Evolutionary conservation across 1,140 invertebrate genomes (phyloP), one percentile per base, ranked within the genome.

Genomic region (Drosophila asahinai): DNA sequence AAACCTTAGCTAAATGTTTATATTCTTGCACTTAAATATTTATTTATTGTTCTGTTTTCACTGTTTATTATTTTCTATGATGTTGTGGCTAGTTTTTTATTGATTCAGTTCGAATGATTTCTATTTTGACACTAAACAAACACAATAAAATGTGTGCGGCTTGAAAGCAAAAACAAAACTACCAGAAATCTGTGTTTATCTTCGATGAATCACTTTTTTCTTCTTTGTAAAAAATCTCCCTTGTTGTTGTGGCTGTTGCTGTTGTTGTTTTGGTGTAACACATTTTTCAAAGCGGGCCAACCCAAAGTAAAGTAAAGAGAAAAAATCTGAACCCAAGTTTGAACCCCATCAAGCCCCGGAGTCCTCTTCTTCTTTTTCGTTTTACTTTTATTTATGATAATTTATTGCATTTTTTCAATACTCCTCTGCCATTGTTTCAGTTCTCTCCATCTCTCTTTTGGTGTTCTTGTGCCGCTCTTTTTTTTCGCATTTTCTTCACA

Each of bases 391-490:
- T 77, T 74, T 81, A 79, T 64, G 63, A 84, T 87, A 90, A 89
- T 90, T 89, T 89, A 89, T 90, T 90, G 81, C 63, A 84, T 78
- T 81, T 90, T 81, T 70, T 80, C 59, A 60, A 77, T 83, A 59
- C 61, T 74, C 63, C 80, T 42, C 43, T 66, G 57, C 49, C 49
- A 54, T 77, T 74, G 55, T 79, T 57, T 75, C 36, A 67, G 40
- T 40, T 77, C 36, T 55, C 51, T 49, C 43, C 75, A 66, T 75
- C 40, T 51, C 66, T 42, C 76, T 77, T 77, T 80, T 64, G 47
- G 19, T 43, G 27, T 75, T 55, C 55, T 77, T 70, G 51, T 54
- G 54, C 42, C 55, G 74, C 71, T 78, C 19, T 86, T 25, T 25
- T 86, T 30, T 76, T 55, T 79, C 49, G 63, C 71, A 71, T 79